Percentiles rank a stretch among this genome's conserved stretches.
Evolutionary conservation across 1,140 invertebrate species (phyloP).

Genomic region (Danaus melanippus): DNA sequence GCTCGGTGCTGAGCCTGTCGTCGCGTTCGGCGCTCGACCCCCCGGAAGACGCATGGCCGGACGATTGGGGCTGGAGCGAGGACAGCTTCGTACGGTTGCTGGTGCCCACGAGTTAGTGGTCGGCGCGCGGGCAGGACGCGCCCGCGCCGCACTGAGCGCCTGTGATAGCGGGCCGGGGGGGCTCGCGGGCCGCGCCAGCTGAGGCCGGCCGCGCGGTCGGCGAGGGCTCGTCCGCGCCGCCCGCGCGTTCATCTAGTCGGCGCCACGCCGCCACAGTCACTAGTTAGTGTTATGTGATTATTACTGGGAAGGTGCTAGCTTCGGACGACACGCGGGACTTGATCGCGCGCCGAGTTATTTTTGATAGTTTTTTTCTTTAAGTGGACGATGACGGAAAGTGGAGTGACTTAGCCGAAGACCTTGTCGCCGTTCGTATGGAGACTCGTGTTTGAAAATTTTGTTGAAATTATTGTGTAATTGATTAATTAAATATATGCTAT

Average conservation of each 20-base stretch:
- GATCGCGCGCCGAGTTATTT: constrained; percentile 68
- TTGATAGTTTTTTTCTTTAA: constrained; percentile 71
- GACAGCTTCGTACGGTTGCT: constrained; percentile 70
- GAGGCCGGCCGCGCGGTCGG: constrained; percentile 34
- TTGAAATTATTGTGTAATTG: constrained; percentile 70
- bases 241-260: constrained; percentile 45
- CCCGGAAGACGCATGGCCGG: constrained; percentile 78
- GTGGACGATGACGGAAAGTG: constrained; percentile 60
- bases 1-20: constrained; percentile 88
- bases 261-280: constrained; percentile 49
- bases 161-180: constrained; percentile 44
- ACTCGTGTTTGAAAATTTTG: constrained; percentile 69
- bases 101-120: constrained; percentile 70
- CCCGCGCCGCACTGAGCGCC: constrained; percentile 61
- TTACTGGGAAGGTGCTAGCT: constrained; percentile 70
- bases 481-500: constrained; percentile 66
- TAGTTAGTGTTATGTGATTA: constrained; percentile 68
- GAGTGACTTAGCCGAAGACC: constrained; percentile 64
- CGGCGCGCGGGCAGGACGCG: constrained; percentile 56
- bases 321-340: constrained; percentile 68
- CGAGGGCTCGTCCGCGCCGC: constrained; percentile 17
- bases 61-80: constrained; percentile 67
- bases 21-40: constrained; percentile 88
- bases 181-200: constrained; percentile 31
- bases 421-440: constrained; percentile 56